phyloP scores from a whole-genome alignment of 1,140 invertebrate species.

The Coelopa frigida region DNA sequence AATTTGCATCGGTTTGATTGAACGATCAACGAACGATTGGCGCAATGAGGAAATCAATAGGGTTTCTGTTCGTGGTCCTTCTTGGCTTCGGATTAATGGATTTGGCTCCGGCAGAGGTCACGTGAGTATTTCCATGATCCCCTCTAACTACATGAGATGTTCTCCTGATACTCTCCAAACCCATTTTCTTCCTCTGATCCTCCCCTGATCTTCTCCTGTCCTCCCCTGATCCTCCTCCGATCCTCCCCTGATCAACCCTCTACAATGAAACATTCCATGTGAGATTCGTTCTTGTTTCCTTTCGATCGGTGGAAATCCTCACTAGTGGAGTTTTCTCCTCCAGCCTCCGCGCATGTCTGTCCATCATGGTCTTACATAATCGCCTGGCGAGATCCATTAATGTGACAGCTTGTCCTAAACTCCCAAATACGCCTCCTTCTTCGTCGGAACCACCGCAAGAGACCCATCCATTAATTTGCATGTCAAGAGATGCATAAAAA shows the following conservation, averaged over 20 bases:
- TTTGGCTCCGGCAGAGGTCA: slow-evolving; percentile 7
- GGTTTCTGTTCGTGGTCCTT: slow-evolving; percentile 10
- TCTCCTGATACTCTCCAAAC: neutral
- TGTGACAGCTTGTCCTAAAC: too few species aligned
- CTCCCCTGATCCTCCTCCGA: neutral
- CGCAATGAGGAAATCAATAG: slow-evolving; percentile 9
- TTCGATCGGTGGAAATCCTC: neutral
- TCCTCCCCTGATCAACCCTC: neutral
- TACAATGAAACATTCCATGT: neutral
- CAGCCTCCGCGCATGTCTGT: too few species aligned
- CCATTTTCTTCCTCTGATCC: neutral
- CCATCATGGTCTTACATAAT: too few species aligned
- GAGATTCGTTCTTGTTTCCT: neutral
- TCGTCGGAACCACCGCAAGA: too few species aligned
- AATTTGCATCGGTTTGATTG: too few species aligned
- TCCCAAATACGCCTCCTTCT: too few species aligned
- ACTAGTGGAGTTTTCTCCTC: too few species aligned
- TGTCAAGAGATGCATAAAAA: neutral
- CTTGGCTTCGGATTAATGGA: slow-evolving; percentile 11
- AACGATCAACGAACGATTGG: neutral
- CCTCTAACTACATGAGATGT: neutral
- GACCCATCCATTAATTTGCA: neutral
- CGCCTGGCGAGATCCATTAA: too few species aligned
- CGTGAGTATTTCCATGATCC: slow-evolving; percentile 14
- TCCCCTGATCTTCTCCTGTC: neutral